Conservation (phyloP, 2,113 vertebrate genomes). For the Mastomys natalensis region DNA sequence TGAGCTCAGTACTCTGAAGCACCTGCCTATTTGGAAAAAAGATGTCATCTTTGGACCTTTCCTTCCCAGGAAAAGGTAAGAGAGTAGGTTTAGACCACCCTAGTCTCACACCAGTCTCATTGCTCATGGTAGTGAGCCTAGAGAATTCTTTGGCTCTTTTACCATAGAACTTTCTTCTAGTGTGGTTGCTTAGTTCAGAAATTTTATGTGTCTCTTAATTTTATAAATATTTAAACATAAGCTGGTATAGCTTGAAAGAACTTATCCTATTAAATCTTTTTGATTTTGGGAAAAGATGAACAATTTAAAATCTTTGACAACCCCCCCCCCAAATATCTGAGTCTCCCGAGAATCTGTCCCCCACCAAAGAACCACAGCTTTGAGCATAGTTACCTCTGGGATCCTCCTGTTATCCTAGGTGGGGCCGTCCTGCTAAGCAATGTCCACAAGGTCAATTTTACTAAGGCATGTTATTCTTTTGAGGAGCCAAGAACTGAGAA, state of each 20-base stretch:
- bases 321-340: not conserved
- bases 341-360: not conserved
- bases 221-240: slow-evolving; percentile 24
- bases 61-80: not conserved
- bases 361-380: not conserved
- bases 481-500: not conserved
- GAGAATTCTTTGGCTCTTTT: not conserved
- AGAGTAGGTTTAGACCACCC: not conserved
- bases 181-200: not conserved
- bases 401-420: not conserved
- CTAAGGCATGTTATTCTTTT: slow-evolving; percentile 13
- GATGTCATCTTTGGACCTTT: not conserved
- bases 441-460: not conserved
- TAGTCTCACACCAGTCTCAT: not conserved
- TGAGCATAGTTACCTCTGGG: not conserved
- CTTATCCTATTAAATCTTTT: not conserved
- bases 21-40: not conserved
- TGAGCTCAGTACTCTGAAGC: not conserved
- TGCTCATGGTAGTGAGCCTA: not conserved
- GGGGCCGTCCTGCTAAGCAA: not conserved
- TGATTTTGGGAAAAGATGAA: not conserved
- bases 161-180: not conserved
- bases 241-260: not conserved
- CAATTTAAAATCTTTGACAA: not conserved
- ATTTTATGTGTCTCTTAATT: not conserved